A percentile compares a stretch with the other conserved stretches of the same genome.
Conservation (phyloP, 1,140 invertebrate species). For the Teleogryllus occipitalis region DNA sequence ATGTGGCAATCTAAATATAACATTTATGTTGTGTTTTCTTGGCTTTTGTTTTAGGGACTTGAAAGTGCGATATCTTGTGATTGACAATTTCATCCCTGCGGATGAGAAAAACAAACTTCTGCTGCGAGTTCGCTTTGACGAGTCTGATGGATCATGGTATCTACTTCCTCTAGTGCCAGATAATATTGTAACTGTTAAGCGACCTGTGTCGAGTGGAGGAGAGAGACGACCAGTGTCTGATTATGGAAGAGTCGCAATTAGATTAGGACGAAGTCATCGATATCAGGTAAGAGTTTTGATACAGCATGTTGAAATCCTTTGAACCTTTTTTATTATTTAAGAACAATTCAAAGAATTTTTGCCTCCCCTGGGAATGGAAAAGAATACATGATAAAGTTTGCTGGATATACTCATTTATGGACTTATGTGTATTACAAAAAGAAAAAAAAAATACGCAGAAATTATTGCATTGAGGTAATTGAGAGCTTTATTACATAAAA, state of each 20-base stretch:
- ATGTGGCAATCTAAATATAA: too few species aligned
- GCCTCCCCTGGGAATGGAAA: too few species aligned
- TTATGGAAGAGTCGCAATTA: constrained; percentile 54
- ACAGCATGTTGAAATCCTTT: too few species aligned
- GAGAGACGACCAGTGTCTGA: constrained; percentile 61
- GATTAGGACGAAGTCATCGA: constrained; percentile 46
- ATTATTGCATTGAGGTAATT: too few species aligned
- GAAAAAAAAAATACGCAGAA: too few species aligned
- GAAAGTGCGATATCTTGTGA: constrained; percentile 77
- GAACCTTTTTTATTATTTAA: too few species aligned
- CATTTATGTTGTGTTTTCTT: constrained; percentile 4
- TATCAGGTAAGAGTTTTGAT: constrained; percentile 35
- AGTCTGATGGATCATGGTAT: constrained; percentile 80
- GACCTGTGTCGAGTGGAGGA: constrained; percentile 53
- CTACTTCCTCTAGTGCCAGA: constrained; percentile 37
- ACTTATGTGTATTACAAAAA: too few species aligned
- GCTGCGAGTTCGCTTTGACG: constrained; percentile 71
- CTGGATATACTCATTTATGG: too few species aligned
- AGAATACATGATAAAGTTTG: too few species aligned
- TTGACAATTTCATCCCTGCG: constrained; percentile 93
- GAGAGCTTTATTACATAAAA: too few species aligned
- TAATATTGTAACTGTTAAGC: constrained; percentile 38
- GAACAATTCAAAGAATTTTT: too few species aligned
- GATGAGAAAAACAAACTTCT: constrained; percentile 82
- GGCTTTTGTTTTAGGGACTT: constrained; percentile 40